Percentiles rank a stretch among this genome's conserved stretches.
Conservation (phyloP, 2,797 vertebrate species). For the Ctenopoma multispine region DNA sequence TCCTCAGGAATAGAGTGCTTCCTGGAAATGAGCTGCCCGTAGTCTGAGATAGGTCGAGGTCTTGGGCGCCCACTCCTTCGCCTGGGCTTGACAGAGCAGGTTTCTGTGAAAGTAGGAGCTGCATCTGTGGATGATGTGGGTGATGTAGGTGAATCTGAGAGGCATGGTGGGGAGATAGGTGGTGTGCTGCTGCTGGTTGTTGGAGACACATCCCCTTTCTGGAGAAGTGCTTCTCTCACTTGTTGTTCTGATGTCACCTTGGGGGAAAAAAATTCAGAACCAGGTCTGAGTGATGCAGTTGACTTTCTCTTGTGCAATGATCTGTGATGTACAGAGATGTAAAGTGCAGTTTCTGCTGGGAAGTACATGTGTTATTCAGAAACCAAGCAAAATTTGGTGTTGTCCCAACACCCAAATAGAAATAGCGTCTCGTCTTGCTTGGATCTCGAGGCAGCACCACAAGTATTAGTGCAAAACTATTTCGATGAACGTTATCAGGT, state of each 20-base stretch:
- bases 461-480: conserved; percentile 26
- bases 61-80: conserved; percentile 81
- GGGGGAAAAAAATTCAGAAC: conserved; percentile 26
- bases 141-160: conserved; percentile 52
- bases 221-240: conserved; percentile 48
- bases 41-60: conserved; percentile 94
- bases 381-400: conserved; percentile 62
- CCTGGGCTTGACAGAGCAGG: conserved; percentile 78
- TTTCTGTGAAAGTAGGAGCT: conserved; percentile 63
- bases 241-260: conserved; percentile 66
- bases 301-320: conserved; percentile 24
- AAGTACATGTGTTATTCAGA: conserved; percentile 69
- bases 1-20: conserved; percentile 93
- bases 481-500: conserved; percentile 18
- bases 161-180: conserved; percentile 50
- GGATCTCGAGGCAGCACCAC: conserved; percentile 14
- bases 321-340: conserved; percentile 8
- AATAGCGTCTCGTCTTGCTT: conserved; percentile 2
- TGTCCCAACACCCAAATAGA: conserved; percentile 9
- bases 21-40: conserved; percentile 87
- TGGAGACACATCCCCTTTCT: conserved; percentile 70
- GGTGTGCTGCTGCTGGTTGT: conserved; percentile 82
- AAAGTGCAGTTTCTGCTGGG: conserved; percentile 12
- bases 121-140: conserved; percentile 46
- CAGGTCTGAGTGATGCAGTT: conserved; percentile 4